phyloP scores from a whole-genome alignment of 2,888 invertebrate species.

The Pandemis cinnamomeana region DNA sequence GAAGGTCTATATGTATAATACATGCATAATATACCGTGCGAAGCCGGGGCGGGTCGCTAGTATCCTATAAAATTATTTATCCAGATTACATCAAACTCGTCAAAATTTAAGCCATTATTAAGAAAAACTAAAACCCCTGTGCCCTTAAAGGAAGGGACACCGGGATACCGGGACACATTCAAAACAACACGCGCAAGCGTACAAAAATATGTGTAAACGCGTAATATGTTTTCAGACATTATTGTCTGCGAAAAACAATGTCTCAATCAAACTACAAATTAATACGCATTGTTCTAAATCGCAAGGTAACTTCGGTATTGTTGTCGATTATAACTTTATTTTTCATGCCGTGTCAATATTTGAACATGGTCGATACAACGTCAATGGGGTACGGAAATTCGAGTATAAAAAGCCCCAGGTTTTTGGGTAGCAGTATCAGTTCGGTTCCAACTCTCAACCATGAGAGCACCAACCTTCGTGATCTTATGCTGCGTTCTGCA shows the following conservation, averaged over 20 bases:
- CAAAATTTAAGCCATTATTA: no score
- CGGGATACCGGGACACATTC: neutral
- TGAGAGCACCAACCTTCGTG: slow-evolving; percentile 78
- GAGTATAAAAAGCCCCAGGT: slow-evolving; percentile 66
- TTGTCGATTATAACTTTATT: slow-evolving; percentile 54
- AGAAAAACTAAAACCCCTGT: no score
- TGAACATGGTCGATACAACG: slow-evolving; percentile 47
- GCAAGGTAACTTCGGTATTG: slow-evolving; percentile 56
- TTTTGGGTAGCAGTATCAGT: slow-evolving; percentile 63
- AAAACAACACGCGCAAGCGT: neutral
- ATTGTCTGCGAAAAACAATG: slow-evolving; percentile 50
- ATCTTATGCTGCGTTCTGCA: slow-evolving; percentile 78
- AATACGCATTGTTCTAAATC: slow-evolving; percentile 63
- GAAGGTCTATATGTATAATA: no score
- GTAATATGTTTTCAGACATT: slow-evolving; percentile 20
- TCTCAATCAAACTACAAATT: slow-evolving; percentile 62
- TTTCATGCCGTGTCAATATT: slow-evolving; percentile 62
- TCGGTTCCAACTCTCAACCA: slow-evolving; percentile 76
- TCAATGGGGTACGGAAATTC: slow-evolving; percentile 48
- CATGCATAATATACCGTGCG: no score
- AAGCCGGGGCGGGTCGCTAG: no score
- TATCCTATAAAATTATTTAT: no score
- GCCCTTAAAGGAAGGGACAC: no score
- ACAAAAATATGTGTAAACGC: neutral
- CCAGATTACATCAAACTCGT: no score